Evolutionary conservation across 2,797 vertebrate genomes (phyloP).

Genomic region (Hypotaenidia philippensis): DNA sequence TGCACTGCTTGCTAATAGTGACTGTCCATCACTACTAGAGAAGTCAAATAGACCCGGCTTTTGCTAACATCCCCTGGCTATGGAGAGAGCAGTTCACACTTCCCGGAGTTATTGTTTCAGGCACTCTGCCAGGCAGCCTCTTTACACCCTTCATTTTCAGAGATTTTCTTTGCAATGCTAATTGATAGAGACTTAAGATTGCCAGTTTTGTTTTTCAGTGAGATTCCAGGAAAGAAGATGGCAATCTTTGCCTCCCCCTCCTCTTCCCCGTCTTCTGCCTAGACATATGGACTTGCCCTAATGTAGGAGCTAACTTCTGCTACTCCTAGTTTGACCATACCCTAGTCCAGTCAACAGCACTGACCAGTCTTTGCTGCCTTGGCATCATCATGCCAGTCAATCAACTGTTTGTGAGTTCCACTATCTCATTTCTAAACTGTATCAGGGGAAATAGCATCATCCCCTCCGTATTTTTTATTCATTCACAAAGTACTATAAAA

Average conservation of each 20-base stretch:
- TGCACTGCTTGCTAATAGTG: neutral
- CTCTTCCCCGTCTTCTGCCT: neutral
- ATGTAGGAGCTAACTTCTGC: neutral
- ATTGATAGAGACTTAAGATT: conserved; percentile 59
- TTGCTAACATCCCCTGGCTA: conserved; percentile 50
- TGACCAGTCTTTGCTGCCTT: neutral
- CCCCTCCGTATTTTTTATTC: rapidly evolving
- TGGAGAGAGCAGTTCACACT: conserved; percentile 62
- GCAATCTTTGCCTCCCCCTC: conserved; percentile 9
- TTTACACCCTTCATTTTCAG: conserved; percentile 66
- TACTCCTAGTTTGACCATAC: neutral
- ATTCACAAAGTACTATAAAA: neutral
- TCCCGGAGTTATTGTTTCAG: conserved; percentile 66
- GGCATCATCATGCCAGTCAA: neutral
- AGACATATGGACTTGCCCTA: neutral
- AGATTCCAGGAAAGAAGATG: conserved; percentile 71
- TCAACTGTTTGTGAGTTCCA: neutral
- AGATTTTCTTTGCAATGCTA: conserved; percentile 74
- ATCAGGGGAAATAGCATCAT: neutral
- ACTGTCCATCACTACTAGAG: conserved; percentile 1
- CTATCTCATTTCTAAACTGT: neutral
- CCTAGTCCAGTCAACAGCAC: neutral
- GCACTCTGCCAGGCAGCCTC: conserved; percentile 46
- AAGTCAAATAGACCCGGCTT: conserved; percentile 32
- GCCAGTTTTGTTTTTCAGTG: conserved; percentile 28